Percentiles rank a stretch among this genome's conserved stretches.
Evolutionary conservation across 1,140 invertebrate genomes (phyloP).

Genomic region (Diorhabda elongata): DNA sequence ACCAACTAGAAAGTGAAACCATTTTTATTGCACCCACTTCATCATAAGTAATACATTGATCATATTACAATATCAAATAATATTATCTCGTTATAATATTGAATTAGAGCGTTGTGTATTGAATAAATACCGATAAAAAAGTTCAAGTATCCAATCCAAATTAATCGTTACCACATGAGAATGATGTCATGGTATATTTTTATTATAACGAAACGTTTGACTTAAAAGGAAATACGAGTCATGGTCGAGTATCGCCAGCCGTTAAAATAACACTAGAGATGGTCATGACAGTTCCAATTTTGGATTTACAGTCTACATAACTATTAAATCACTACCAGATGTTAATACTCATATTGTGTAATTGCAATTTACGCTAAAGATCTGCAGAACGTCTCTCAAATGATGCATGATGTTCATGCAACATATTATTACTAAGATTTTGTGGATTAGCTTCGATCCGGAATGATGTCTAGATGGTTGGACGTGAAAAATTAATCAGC

Average conservation of each 20-base stretch:
- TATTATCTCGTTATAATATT: neutral
- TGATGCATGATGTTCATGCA: too few relatives aligned
- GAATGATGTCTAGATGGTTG: too few relatives aligned
- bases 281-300: neutral
- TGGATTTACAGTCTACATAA: neutral
- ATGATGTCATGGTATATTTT: neutral
- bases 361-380: too few relatives aligned
- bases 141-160: neutral
- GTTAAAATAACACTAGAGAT: neutral
- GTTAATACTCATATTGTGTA: too few relatives aligned
- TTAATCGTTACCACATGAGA: neutral
- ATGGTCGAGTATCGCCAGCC: neutral
- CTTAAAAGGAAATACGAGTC: neutral
- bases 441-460: too few relatives aligned
- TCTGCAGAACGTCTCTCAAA: too few relatives aligned
- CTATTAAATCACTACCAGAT: neutral
- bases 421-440: too few relatives aligned
- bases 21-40: too few relatives aligned
- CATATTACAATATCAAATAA: neutral
- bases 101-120: neutral
- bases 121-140: conserved; percentile 1
- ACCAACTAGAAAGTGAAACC: too few relatives aligned
- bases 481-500: too few relatives aligned
- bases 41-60: too few relatives aligned
- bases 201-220: neutral